Percentiles rank a stretch among this genome's conserved stretches.
Conservation (phyloP, 37 sponge, comb jelly and placozoan genomes). For the Oopsacas minuta region DNA sequence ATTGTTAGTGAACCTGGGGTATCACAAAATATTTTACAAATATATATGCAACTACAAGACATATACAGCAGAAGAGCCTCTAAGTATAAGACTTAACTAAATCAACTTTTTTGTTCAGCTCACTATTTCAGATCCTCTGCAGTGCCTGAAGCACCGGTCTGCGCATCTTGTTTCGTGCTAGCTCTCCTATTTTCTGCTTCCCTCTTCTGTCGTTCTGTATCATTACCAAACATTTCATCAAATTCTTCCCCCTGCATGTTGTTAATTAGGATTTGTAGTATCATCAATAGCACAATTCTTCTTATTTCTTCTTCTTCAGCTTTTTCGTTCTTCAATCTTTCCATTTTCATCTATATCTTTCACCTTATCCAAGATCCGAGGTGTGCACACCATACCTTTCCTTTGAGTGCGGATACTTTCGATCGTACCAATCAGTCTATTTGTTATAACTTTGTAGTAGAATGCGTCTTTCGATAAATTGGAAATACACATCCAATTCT, state of each 20-base stretch:
- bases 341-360: neutral
- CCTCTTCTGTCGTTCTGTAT: neutral
- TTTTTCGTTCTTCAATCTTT: neutral
- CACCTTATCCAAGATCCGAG: neutral
- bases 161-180: neutral
- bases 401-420: neutral
- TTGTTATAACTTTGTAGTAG: neutral
- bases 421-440: neutral
- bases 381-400: neutral
- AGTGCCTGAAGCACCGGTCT: neutral
- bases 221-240: neutral
- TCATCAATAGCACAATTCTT: neutral
- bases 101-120: too few relatives aligned
- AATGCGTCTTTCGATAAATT: neutral
- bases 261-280: neutral
- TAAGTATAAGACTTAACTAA: too few relatives aligned
- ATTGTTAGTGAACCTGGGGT: too few relatives aligned
- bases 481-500: constrained; percentile 1
- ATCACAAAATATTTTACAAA: too few relatives aligned
- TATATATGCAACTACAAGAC: too few relatives aligned
- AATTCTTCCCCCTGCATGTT: neutral
- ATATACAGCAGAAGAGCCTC: too few relatives aligned
- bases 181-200: neutral
- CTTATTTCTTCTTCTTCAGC: neutral
- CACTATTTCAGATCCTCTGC: neutral